These are phyloP conservation scores for Poliocrania exsul DNA, from an alignment of 2,797 vertebrate genomes.

Conservation along the genomic window DNA sequence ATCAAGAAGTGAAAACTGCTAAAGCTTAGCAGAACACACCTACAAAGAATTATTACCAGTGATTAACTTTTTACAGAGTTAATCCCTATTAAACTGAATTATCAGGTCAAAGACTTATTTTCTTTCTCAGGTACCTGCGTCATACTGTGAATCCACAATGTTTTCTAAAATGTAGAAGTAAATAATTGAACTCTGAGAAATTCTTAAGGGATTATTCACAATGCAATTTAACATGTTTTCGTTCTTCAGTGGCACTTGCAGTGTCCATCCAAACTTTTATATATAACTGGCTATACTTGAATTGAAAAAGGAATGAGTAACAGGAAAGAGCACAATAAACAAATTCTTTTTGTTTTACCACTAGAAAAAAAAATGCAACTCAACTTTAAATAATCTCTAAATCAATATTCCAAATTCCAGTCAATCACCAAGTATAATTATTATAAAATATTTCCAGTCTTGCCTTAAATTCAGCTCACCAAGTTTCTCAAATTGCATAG, in stretches of 20 bases:
- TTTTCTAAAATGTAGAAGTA: neutral
- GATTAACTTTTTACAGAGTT: neutral
- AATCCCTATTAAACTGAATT: constrained; percentile 18
- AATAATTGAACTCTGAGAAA: neutral
- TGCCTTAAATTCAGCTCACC: neutral
- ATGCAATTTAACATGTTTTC: neutral
- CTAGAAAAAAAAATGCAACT: neutral
- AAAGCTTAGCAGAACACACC: constrained; percentile 7
- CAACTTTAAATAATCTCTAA: neutral
- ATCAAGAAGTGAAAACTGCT: neutral
- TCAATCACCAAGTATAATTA: neutral
- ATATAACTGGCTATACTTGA: neutral
- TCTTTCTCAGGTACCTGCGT: neutral
- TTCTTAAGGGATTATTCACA: neutral
- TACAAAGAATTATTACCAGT: neutral
- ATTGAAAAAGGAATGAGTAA: neutral
- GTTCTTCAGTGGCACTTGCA: neutral
- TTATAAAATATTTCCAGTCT: neutral
- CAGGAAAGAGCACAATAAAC: neutral
- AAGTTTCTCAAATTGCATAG: neutral
- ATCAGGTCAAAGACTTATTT: neutral
- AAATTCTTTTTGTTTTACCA: neutral
- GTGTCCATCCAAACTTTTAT: neutral
- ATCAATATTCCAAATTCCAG: neutral
- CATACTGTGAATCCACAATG: neutral